These are phyloP conservation scores for Avahi laniger DNA, from an alignment of 2,797 vertebrate species.

Conservation along the genomic window DNA sequence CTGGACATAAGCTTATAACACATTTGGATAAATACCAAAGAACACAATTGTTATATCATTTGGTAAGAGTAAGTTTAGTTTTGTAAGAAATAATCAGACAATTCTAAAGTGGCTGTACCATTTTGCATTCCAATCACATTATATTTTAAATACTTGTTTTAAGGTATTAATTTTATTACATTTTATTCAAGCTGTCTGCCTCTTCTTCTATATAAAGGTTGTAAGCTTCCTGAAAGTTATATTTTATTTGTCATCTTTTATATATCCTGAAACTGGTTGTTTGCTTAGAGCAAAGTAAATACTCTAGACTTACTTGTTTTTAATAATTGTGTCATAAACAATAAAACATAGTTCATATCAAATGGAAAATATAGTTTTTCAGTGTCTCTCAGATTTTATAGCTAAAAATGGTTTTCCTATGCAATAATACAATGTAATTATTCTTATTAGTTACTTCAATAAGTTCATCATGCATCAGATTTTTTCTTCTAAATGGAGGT, in stretches of 20 bases:
- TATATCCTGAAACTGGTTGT: neutral
- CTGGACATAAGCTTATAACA: neutral
- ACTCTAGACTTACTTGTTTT: neutral
- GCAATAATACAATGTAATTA: neutral
- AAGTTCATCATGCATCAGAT: neutral
- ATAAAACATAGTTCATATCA: neutral
- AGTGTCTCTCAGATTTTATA: neutral
- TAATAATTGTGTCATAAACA: neutral
- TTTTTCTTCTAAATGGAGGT: neutral
- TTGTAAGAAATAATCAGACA: neutral
- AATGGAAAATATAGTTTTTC: neutral
- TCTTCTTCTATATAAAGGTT: neutral
- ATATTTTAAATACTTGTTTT: neutral
- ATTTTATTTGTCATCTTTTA: neutral
- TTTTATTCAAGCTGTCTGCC: neutral
- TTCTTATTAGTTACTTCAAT: neutral
- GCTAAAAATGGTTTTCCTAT: neutral
- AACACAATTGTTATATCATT: neutral
- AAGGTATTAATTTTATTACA: neutral
- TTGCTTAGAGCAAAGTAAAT: neutral
- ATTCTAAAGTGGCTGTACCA: neutral
- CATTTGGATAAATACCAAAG: neutral
- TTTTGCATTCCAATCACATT: neutral
- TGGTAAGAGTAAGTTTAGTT: neutral
- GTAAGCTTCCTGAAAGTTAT: neutral